Conservation (phyloP, 2,888 invertebrate species). For the Aphidoletes aphidimyza region DNA sequence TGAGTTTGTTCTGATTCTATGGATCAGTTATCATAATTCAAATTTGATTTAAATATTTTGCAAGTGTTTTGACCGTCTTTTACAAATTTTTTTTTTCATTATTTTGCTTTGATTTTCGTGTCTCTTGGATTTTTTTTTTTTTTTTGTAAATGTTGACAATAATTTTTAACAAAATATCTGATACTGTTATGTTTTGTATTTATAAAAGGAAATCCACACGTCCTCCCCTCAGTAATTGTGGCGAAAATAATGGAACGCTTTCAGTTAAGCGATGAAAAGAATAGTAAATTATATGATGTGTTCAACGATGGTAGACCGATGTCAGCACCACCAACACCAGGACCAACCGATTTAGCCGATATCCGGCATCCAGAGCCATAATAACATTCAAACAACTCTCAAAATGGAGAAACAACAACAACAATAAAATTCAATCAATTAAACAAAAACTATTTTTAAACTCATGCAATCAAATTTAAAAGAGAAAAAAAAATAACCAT, state of each 20-base stretch:
- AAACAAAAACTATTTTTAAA: background rate
- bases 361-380: conserved; percentile 28
- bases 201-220: conserved; percentile 76
- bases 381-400: background rate
- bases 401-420: background rate
- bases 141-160: background rate
- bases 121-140: background rate
- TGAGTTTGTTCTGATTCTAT: too few species aligned
- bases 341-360: conserved; percentile 55
- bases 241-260: conserved; percentile 82
- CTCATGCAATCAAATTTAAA: background rate
- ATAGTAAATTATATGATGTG: conserved; percentile 60
- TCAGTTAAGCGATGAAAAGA: conserved; percentile 70
- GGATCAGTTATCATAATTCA: too few species aligned
- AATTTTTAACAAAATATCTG: background rate
- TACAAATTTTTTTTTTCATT: too few species aligned
- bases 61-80: too few species aligned
- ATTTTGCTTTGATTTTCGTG: too few species aligned
- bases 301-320: conserved; percentile 42
- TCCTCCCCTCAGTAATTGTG: conserved; percentile 83
- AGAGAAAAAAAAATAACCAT: background rate
- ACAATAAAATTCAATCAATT: background rate
- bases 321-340: conserved; percentile 59
- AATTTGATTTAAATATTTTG: too few species aligned
- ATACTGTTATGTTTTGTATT: background rate